Percentiles rank a stretch among this genome's conserved stretches.
phyloP scores from a whole-genome alignment of 1,140 invertebrate genomes.

The Copidosoma floridanum region DNA sequence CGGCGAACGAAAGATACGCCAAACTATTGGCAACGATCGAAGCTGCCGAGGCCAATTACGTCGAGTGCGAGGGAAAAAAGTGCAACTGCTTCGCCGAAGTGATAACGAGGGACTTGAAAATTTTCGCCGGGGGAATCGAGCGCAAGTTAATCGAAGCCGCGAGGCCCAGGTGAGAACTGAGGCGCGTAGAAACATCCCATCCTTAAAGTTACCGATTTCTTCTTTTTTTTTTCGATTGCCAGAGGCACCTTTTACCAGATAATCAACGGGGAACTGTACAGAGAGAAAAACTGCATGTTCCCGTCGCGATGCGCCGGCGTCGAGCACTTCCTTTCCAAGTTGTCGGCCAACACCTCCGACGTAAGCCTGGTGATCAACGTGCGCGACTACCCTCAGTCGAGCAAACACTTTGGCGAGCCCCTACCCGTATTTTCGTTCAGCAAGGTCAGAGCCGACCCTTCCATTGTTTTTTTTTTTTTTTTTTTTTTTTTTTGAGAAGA shows the following conservation, averaged over 20 bases:
- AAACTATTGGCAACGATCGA: constrained; percentile 39
- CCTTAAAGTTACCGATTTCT: not conserved
- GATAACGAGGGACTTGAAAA: constrained; percentile 68
- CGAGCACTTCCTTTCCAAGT: constrained; percentile 79
- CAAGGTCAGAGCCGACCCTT: constrained; percentile 72
- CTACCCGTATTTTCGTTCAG: constrained; percentile 92
- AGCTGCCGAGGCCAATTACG: constrained; percentile 37
- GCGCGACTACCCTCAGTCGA: constrained; percentile 88
- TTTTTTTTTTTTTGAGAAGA: constrained; percentile 6
- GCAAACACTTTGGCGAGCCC: constrained; percentile 61
- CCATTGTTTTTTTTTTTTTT: too few species aligned
- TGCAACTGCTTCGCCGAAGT: constrained; percentile 66
- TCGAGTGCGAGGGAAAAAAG: constrained; percentile 46
- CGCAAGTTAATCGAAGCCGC: constrained; percentile 64
- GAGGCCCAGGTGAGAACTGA: constrained; percentile 54
- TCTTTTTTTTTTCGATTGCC: not conserved
- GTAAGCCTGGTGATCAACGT: constrained; percentile 89
- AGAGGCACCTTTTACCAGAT: constrained; percentile 85
- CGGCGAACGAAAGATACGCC: constrained; percentile 15
- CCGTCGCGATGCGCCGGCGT: constrained; percentile 86
- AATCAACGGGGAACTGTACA: constrained; percentile 76
- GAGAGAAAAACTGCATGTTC: constrained; percentile 86
- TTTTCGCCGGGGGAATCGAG: constrained; percentile 68
- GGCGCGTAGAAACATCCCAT: constrained; percentile 24
- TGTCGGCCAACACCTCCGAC: constrained; percentile 69